These are phyloP conservation scores for Drosophila diplacantha DNA, from an alignment of 2,888 invertebrate species.

Conservation along the genomic window DNA sequence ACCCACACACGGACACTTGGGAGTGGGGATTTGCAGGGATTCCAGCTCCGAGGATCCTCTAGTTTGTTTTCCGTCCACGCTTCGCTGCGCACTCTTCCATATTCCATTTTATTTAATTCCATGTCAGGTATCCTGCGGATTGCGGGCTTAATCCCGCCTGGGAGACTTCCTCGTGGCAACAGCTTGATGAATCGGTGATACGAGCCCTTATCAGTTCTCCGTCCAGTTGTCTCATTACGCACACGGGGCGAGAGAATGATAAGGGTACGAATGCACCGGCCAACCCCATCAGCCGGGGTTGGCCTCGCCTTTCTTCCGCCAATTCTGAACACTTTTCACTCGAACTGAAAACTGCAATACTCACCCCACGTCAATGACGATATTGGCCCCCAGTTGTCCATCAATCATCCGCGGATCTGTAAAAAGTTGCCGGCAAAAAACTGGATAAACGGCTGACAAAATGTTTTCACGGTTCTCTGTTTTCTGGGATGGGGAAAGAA, in stretches of 20 bases:
- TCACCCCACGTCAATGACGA: conserved; percentile 45
- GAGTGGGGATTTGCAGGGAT: conserved; percentile 22
- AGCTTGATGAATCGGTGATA: conserved; percentile 79
- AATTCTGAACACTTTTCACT: conserved; percentile 11
- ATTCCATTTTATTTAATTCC: conserved; percentile 1
- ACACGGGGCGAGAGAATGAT: conserved; percentile 97
- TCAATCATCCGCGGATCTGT: conserved; percentile 57
- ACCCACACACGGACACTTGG: conserved; percentile 5
- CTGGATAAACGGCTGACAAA: conserved; percentile 49
- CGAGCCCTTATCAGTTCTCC: conserved; percentile 99
- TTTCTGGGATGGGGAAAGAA: background rate
- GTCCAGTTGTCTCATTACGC: conserved; percentile 89
- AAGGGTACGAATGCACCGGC: conserved; percentile 85
- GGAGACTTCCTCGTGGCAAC: conserved; percentile 1
- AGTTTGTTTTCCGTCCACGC: conserved; percentile 16
- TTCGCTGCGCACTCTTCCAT: conserved; percentile 2
- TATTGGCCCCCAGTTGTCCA: conserved; percentile 48
- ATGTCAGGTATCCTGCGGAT: background rate
- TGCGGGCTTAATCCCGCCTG: background rate
- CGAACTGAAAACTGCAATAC: conserved; percentile 25
- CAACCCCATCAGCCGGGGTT: conserved; percentile 19
- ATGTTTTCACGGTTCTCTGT: conserved; percentile 1
- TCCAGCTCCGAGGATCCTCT: background rate
- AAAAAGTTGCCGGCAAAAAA: conserved; percentile 4
- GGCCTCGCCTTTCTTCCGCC: background rate